A percentile compares a stretch with the other conserved stretches of the same genome.
Conservation (phyloP, 2,888 invertebrate species). For the Arrhopalites spinosus region DNA sequence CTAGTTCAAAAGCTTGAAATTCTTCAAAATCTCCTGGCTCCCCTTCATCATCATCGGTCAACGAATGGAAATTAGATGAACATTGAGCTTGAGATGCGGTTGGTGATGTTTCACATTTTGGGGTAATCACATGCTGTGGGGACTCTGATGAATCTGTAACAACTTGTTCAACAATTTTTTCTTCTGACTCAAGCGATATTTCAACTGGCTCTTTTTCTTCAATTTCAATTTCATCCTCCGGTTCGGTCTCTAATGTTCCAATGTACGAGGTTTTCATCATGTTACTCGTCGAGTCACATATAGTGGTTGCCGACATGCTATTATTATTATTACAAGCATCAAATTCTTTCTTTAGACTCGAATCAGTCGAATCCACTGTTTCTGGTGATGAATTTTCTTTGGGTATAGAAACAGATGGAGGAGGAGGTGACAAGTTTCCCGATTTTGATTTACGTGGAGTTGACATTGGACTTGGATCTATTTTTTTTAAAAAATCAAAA, state of each 20-base stretch:
- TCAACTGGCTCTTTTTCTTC: too few species aligned
- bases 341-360: neutral
- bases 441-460: constrained; percentile 39
- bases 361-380: neutral
- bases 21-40: constrained; percentile 22
- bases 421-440: constrained; percentile 7
- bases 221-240: neutral
- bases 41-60: constrained; percentile 1
- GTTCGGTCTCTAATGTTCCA: constrained; percentile 9
- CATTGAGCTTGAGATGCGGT: neutral
- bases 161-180: neutral
- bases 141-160: neutral
- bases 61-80: constrained; percentile 7
- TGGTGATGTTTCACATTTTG: neutral
- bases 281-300: neutral
- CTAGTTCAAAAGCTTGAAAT: constrained; percentile 14
- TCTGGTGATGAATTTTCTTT: neutral
- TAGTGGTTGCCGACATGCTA: neutral
- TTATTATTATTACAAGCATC: neutral
- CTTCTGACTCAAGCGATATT: neutral
- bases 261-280: constrained; percentile 30
- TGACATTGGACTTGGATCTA: constrained; percentile 44
- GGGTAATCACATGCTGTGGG: neutral
- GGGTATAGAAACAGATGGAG: neutral
- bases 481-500: neutral